These are phyloP conservation scores for Listronotus bonariensis DNA, from an alignment of 1,140 invertebrate genomes.

Conservation along the genomic window DNA sequence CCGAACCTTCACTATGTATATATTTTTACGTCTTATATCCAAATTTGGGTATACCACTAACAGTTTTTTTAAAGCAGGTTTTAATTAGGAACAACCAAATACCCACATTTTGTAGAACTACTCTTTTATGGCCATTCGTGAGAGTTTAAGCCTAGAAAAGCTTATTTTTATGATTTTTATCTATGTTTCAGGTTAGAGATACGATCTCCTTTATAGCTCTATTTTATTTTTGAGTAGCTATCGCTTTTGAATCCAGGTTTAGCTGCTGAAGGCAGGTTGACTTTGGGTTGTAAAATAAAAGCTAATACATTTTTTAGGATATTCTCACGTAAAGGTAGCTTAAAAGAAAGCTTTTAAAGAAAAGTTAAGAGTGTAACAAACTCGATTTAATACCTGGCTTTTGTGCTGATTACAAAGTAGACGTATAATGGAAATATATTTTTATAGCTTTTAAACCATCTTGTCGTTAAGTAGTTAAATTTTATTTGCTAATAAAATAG, in stretches of 20 bases:
- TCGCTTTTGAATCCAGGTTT: neutral
- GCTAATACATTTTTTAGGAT: neutral
- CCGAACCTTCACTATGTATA: too few species aligned
- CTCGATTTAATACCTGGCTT: too few species aligned
- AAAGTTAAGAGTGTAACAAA: neutral
- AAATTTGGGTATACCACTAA: too few species aligned
- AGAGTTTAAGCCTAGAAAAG: neutral
- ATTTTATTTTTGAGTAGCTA: slow-evolving; percentile 4
- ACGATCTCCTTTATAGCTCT: slow-evolving; percentile 6
- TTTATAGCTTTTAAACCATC: too few species aligned
- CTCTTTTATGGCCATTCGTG: slow-evolving; percentile 10
- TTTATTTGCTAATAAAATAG: too few species aligned
- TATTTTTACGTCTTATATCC: too few species aligned
- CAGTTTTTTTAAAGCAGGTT: too few species aligned
- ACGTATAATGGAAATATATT: too few species aligned
- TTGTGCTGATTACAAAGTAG: too few species aligned
- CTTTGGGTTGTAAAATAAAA: neutral
- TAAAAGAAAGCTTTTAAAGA: slow-evolving; percentile 6
- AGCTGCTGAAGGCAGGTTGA: neutral
- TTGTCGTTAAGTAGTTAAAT: too few species aligned
- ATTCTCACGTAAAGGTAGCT: neutral
- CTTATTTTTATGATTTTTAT: slow-evolving; percentile 11
- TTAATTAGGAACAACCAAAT: too few species aligned
- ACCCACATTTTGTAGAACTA: too few species aligned
- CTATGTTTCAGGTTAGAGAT: slow-evolving; percentile 9